Conservation (phyloP, 2,113 vertebrate genomes). For the Saimiri boliviensis region DNA sequence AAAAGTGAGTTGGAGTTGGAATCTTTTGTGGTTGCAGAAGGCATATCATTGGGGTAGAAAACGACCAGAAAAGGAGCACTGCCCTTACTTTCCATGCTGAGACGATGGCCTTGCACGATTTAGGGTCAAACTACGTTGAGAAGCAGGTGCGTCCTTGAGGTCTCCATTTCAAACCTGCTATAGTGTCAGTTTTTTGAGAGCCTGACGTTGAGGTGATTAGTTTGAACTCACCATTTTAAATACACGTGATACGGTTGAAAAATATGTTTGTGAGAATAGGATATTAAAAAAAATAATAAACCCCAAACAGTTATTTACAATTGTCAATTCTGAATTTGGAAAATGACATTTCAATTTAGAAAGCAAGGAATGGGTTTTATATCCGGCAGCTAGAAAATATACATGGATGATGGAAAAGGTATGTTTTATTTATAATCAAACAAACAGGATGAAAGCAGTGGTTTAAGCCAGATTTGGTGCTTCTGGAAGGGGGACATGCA, state of each 20-base stretch:
- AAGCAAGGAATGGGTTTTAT: background rate
- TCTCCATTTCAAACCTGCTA: background rate
- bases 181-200: background rate
- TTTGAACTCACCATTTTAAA: background rate
- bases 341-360: constrained; percentile 16
- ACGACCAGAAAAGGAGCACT: background rate
- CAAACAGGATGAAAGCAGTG: background rate
- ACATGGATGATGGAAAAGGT: background rate
- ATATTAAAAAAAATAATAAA: background rate
- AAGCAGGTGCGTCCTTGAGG: background rate
- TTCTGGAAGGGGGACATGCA: background rate
- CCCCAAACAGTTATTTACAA: background rate
- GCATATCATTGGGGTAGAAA: background rate
- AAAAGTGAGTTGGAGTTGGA: constrained; percentile 56
- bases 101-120: fast-evolving
- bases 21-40: constrained; percentile 41
- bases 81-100: background rate
- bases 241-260: fast-evolving
- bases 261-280: background rate
- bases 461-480: background rate
- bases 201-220: background rate
- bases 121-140: background rate
- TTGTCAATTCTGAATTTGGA: constrained; percentile 25
- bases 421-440: constrained; percentile 28
- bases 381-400: background rate